Percentiles rank a stretch among this genome's conserved stretches.
Evolutionary conservation across 2,113 vertebrate genomes (phyloP).

Genomic region (Camarhynchus parvulus): DNA sequence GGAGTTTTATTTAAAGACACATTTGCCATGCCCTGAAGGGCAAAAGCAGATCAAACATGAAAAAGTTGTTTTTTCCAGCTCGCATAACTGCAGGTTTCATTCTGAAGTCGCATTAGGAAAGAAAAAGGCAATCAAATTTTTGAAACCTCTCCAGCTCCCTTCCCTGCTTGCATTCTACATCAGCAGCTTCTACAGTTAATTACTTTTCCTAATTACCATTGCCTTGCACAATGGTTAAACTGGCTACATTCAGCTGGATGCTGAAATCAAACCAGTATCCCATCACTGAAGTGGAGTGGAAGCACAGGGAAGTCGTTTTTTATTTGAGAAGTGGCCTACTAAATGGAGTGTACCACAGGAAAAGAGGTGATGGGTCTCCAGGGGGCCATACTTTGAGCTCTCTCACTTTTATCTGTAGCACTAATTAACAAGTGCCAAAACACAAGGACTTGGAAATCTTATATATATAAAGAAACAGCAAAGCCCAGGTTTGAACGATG

Average conservation of each 20-base stretch:
- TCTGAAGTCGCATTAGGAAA: slow-evolving; percentile 17
- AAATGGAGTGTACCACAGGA: neutral
- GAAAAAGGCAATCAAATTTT: slow-evolving; percentile 26
- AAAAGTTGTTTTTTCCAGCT: slow-evolving; percentile 13
- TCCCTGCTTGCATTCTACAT: neutral
- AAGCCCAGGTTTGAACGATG: neutral
- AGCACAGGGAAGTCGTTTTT: neutral
- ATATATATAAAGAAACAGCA: neutral
- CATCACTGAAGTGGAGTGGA: neutral
- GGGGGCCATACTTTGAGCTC: neutral
- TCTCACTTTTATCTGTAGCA: neutral
- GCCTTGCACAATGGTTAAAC: neutral
- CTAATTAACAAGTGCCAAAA: neutral
- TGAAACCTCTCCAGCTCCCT: slow-evolving; percentile 38
- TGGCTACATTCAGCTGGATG: neutral
- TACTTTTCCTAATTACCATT: neutral
- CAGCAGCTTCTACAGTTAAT: slow-evolving; percentile 37
- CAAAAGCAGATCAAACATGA: slow-evolving; percentile 4
- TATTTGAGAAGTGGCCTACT: neutral
- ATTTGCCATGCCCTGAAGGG: slow-evolving; percentile 16
- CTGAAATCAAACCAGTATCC: neutral
- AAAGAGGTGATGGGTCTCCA: neutral
- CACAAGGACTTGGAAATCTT: neutral
- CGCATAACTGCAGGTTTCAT: neutral
- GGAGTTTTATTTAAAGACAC: neutral